Percentiles rank a stretch among this genome's conserved stretches.
These are phyloP conservation scores for Chrysomallon squamiferum DNA, from an alignment of 1,140 invertebrate genomes.

Conservation along the genomic window DNA sequence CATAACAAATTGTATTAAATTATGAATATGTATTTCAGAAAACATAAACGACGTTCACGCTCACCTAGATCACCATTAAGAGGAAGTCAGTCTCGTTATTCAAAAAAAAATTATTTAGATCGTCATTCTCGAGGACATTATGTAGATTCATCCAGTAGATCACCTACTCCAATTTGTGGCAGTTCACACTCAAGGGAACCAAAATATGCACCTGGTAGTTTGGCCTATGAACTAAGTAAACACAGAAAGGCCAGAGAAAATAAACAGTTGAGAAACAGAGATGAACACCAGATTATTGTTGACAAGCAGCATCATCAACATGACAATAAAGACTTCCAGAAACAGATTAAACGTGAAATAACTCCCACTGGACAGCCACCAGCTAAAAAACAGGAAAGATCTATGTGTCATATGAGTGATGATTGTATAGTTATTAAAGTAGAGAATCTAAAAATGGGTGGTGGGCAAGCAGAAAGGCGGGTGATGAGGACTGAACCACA, in stretches of 20 bases:
- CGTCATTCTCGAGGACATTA: constrained; percentile 6
- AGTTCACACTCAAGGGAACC: constrained; percentile 22
- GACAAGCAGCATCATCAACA: too few species aligned
- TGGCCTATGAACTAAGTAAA: constrained; percentile 62
- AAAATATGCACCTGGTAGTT: constrained; percentile 51
- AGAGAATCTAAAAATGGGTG: constrained; percentile 27
- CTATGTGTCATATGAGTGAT: constrained; percentile 26
- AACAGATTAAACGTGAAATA: too few species aligned
- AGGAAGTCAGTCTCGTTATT: constrained; percentile 2
- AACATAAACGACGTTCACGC: too few species aligned
- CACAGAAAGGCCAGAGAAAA: constrained; percentile 47
- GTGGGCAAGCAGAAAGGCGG: constrained; percentile 6
- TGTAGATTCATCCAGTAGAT: constrained; percentile 13
- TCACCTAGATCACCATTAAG: too few species aligned
- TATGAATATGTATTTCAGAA: too few species aligned
- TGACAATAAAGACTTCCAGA: too few species aligned
- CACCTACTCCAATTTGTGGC: constrained; percentile 2
- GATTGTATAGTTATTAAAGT: constrained; percentile 46
- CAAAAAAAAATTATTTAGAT: constrained; percentile 8
- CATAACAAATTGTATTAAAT: too few species aligned
- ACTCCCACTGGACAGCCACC: constrained; percentile 10
- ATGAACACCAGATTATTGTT: too few species aligned
- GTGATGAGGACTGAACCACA: not conserved
- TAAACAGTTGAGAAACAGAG: constrained; percentile 6
- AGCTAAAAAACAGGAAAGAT: constrained; percentile 14